phyloP scores from a whole-genome alignment of 2,113 vertebrate genomes.

The Dinomys branickii region DNA sequence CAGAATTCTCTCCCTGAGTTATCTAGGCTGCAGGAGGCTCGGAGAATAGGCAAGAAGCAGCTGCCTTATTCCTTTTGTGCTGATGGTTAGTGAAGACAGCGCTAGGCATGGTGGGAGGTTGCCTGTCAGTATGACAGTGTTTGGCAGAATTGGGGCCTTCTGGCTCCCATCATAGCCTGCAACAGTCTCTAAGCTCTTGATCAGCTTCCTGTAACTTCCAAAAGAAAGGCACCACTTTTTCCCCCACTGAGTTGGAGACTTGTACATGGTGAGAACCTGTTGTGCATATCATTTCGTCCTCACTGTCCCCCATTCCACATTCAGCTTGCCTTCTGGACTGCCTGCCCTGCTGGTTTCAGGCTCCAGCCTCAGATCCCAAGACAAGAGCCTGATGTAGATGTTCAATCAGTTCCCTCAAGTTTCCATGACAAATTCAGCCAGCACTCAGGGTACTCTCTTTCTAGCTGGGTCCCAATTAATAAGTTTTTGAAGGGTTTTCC shows the following conservation, averaged over 20 bases:
- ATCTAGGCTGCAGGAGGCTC: not conserved
- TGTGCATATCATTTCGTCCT: not conserved
- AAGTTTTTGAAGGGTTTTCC: not conserved
- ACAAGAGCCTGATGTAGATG: not conserved
- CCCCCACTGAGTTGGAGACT: not conserved
- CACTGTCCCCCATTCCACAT: not conserved
- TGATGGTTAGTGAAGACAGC: not conserved
- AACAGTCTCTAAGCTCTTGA: not conserved
- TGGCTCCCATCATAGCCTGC: not conserved
- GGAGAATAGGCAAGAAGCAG: not conserved
- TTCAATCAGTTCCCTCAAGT: too few species aligned
- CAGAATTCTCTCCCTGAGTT: not conserved
- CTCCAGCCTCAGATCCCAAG: not conserved
- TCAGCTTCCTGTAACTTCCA: not conserved
- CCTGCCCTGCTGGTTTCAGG: not conserved
- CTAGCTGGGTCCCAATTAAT: not conserved
- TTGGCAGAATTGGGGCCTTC: not conserved
- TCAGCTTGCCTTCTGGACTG: not conserved
- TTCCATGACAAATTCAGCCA: not conserved
- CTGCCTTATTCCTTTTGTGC: not conserved
- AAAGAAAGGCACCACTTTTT: not conserved
- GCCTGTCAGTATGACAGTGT: not conserved
- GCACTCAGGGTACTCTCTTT: not conserved
- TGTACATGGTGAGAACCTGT: not conserved
- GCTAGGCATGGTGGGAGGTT: not conserved